Evolutionary conservation across 2,797 vertebrate genomes (phyloP).

Genomic region (Leucoraja ocellata): DNA sequence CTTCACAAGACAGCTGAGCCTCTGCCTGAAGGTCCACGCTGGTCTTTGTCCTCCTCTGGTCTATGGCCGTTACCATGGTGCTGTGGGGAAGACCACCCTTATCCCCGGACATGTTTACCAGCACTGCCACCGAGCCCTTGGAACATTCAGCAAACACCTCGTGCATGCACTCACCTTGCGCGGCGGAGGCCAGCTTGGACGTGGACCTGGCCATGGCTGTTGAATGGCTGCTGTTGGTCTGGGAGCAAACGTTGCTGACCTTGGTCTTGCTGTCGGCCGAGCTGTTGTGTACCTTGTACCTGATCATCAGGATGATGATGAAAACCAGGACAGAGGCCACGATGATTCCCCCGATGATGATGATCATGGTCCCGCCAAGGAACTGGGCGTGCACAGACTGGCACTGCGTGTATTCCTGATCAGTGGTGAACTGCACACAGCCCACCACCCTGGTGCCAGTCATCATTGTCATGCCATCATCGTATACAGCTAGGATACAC

Average conservation of each 20-base stretch:
- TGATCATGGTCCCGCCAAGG: constrained; percentile 77
- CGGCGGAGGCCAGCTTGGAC: constrained; percentile 63
- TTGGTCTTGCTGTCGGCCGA: constrained; percentile 62
- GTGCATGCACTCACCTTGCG: constrained; percentile 50
- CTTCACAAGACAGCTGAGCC: constrained; percentile 57
- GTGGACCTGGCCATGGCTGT: constrained; percentile 51
- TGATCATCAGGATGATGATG: constrained; percentile 91
- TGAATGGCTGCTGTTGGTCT: constrained; percentile 68
- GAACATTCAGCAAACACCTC: constrained; percentile 46
- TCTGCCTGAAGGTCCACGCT: constrained; percentile 62
- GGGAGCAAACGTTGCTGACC: constrained; percentile 69
- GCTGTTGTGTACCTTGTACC: constrained; percentile 80
- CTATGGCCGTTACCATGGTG: constrained; percentile 44
- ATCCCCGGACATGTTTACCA: constrained; percentile 63
- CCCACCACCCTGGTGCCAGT: constrained; percentile 71
- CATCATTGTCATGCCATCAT: constrained; percentile 65
- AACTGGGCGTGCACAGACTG: constrained; percentile 51
- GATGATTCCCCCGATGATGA: constrained; percentile 76
- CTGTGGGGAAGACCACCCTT: constrained; percentile 53
- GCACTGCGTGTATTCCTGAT: constrained; percentile 50
- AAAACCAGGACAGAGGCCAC: constrained; percentile 81
- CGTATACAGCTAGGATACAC: constrained; percentile 75
- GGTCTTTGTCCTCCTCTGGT: constrained; percentile 57
- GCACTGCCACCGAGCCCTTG: constrained; percentile 63
- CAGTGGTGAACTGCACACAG: constrained; percentile 72